These are phyloP conservation scores for Stercorarius parasiticus DNA, from an alignment of 2,113 vertebrate genomes.

Conservation along the genomic window DNA sequence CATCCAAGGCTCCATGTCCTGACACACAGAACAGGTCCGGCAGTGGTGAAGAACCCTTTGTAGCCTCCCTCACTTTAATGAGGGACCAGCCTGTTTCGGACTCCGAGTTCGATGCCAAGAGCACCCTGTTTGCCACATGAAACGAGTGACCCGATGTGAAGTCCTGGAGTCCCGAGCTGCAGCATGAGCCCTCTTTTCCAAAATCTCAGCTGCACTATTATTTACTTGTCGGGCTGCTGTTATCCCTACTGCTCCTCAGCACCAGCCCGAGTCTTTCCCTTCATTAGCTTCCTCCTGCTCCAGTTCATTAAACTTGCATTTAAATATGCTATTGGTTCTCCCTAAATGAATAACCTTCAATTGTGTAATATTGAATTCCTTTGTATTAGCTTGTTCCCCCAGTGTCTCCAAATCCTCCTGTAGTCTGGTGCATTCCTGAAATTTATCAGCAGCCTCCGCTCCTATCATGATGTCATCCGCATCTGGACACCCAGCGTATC, in stretches of 20 bases:
- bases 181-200: background rate
- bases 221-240: background rate
- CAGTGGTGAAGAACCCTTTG: background rate
- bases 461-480: constrained; percentile 38
- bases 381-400: background rate
- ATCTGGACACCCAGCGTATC: background rate
- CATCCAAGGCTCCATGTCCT: background rate
- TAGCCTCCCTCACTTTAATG: background rate
- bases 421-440: constrained; percentile 47
- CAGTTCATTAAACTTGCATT: constrained; percentile 49
- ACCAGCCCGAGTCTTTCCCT: background rate
- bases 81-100: background rate
- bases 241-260: background rate
- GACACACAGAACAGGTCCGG: background rate
- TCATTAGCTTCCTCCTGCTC: constrained; percentile 3
- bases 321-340: constrained; percentile 28
- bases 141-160: rapidly evolving
- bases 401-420: constrained; percentile 38
- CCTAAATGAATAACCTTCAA: constrained; percentile 38
- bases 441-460: constrained; percentile 55
- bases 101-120: background rate
- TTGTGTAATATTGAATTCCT: constrained; percentile 45
- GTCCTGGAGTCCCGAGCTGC: background rate
- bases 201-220: background rate
- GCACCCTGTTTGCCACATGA: background rate